Conservation (phyloP, 2,113 vertebrate species). For the Anoura caudifer region DNA sequence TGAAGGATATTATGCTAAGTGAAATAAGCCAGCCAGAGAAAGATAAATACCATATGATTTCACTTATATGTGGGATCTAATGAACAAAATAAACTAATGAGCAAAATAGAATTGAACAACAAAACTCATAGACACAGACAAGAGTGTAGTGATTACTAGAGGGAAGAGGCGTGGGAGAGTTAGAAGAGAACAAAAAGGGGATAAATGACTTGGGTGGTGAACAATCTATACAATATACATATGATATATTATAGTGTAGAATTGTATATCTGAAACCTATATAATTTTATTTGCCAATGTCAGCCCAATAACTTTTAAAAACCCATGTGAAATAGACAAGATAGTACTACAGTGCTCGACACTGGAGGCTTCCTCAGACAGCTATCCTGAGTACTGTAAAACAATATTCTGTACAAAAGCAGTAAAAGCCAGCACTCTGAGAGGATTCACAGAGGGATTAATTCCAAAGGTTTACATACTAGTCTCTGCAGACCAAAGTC, state of each 20-base stretch:
- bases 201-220: background rate
- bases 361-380: background rate
- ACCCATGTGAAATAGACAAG: constrained; percentile 39
- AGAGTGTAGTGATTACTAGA: background rate
- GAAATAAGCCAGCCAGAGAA: background rate
- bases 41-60: background rate
- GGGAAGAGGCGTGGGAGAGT: background rate
- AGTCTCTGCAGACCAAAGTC: constrained; percentile 32
- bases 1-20: background rate
- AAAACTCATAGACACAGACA: background rate
- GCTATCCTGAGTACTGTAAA: background rate
- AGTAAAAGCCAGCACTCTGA: background rate
- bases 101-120: background rate
- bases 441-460: constrained; percentile 45
- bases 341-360: background rate
- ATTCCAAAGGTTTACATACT: constrained; percentile 47
- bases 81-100: background rate
- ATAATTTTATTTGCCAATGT: background rate
- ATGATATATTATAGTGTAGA: background rate
- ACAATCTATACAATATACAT: background rate
- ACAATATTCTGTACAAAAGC: constrained; percentile 37
- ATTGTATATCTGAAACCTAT: background rate
- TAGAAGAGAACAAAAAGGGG: background rate
- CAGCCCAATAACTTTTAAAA: background rate
- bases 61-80: background rate